Percentiles rank a stretch among this genome's conserved stretches.
Evolutionary conservation across 1,140 invertebrate genomes (phyloP).

Genomic region (Steinernema khuongi): DNA sequence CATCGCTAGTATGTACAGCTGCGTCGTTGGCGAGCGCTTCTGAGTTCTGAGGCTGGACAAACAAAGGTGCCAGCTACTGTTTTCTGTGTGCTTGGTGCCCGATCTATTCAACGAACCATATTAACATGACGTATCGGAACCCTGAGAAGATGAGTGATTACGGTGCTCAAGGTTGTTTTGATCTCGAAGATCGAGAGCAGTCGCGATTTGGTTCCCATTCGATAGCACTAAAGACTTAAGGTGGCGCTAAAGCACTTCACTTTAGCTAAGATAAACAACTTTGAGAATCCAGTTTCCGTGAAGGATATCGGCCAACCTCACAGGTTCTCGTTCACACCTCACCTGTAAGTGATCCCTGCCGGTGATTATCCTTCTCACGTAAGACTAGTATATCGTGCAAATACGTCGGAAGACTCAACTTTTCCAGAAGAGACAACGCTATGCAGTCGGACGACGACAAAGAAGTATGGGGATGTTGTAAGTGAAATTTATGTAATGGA

Average conservation of each 20-base stretch:
- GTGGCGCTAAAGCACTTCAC: slow-evolving; percentile 9
- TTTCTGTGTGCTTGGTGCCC: no score
- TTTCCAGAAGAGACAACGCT: no score
- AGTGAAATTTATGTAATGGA: not conserved
- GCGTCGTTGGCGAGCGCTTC: no score
- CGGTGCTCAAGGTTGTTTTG: slow-evolving; percentile 1
- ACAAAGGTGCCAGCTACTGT: no score
- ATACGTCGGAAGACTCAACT: no score
- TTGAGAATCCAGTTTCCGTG: not conserved
- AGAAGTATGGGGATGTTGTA: not conserved
- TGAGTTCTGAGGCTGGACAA: no score
- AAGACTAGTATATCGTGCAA: not conserved
- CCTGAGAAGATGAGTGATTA: no score
- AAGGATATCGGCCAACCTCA: not conserved
- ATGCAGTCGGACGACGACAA: not conserved
- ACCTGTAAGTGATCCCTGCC: not conserved
- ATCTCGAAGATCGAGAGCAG: not conserved
- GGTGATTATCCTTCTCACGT: not conserved
- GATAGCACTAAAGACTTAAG: not conserved
- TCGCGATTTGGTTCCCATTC: not conserved
- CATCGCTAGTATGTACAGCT: no score
- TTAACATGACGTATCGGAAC: no score
- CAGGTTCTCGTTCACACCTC: not conserved
- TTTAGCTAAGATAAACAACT: not conserved
- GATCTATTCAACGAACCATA: no score